A percentile compares a stretch with the other conserved stretches of the same genome.
phyloP scores from a whole-genome alignment of 2,888 invertebrate genomes.

The Drosophila dives region DNA sequence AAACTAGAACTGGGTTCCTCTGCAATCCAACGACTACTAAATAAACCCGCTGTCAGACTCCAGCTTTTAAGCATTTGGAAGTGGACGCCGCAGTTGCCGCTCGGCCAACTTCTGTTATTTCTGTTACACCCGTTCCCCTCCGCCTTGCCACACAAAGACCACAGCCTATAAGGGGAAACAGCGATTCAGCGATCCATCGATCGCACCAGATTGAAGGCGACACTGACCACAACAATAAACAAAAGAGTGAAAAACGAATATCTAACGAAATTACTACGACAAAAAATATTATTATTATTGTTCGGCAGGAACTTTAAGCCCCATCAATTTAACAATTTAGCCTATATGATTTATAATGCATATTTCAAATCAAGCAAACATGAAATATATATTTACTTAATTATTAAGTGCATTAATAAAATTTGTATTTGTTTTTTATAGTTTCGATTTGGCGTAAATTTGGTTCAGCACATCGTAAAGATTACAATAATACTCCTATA shows the following conservation, averaged over 20 bases:
- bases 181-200: constrained; percentile 18
- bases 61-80: constrained; percentile 59
- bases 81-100: constrained; percentile 1
- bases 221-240: background rate
- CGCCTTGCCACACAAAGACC: background rate
- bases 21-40: constrained; percentile 61
- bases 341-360: constrained; percentile 57
- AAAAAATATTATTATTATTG: no score
- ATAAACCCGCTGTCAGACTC: constrained; percentile 67
- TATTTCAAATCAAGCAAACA: constrained; percentile 52
- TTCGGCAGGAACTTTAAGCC: constrained; percentile 27
- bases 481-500: constrained; percentile 47
- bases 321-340: constrained; percentile 55
- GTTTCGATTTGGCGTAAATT: constrained; percentile 29
- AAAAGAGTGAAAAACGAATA: background rate
- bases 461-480: constrained; percentile 55
- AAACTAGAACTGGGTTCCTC: constrained; percentile 52
- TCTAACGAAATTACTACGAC: constrained; percentile 6
- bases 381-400: constrained; percentile 14
- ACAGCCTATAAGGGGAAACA: background rate
- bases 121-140: constrained; percentile 2
- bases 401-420: constrained; percentile 19
- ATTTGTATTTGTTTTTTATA: constrained; percentile 20
- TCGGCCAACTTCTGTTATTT: constrained; percentile 2
- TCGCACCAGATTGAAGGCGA: constrained; percentile 27